These are phyloP conservation scores for Protosalanx chinensis DNA, from an alignment of 2,797 vertebrate species.

Conservation along the genomic window DNA sequence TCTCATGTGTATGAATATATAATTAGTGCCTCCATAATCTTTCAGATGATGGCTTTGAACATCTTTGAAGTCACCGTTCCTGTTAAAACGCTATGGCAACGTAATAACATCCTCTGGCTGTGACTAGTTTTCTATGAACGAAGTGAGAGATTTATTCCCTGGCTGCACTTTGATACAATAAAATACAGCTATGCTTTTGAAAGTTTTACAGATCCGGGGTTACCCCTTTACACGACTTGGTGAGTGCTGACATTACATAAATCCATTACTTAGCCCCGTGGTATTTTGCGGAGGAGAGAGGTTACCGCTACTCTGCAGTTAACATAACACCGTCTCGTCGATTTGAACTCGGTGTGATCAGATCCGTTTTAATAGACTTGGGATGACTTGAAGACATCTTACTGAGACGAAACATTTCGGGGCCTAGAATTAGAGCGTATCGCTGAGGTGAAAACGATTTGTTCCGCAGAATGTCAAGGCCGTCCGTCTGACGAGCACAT, in stretches of 20 bases:
- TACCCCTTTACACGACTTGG: constrained; percentile 70
- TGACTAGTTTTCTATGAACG: constrained; percentile 31
- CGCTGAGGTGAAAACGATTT: constrained; percentile 75
- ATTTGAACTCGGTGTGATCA: constrained; percentile 78
- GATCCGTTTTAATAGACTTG: constrained; percentile 80
- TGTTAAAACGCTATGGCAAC: constrained; percentile 45
- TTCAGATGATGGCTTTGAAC: constrained; percentile 44
- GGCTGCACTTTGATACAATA: constrained; percentile 39
- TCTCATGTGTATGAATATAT: constrained; percentile 20
- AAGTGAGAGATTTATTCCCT: constrained; percentile 37
- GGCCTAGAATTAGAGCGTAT: constrained; percentile 73
- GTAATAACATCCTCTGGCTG: constrained; percentile 21
- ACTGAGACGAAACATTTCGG: constrained; percentile 72
- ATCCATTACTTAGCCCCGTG: constrained; percentile 78
- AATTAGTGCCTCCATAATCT: constrained; percentile 51
- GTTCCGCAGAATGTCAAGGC: constrained; percentile 76
- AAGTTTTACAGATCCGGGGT: constrained; percentile 63
- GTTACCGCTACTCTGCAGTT: constrained; percentile 75
- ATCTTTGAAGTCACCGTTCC: constrained; percentile 46
- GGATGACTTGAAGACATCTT: constrained; percentile 74
- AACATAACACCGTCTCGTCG: constrained; percentile 75
- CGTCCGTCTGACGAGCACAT: constrained; percentile 56
- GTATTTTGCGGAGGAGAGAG: constrained; percentile 79
- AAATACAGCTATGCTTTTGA: constrained; percentile 61
- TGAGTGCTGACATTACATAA: constrained; percentile 82